Base-by-base conservation (phyloP, 2,888 invertebrate species). In the Spisula subtruncata region DNA sequence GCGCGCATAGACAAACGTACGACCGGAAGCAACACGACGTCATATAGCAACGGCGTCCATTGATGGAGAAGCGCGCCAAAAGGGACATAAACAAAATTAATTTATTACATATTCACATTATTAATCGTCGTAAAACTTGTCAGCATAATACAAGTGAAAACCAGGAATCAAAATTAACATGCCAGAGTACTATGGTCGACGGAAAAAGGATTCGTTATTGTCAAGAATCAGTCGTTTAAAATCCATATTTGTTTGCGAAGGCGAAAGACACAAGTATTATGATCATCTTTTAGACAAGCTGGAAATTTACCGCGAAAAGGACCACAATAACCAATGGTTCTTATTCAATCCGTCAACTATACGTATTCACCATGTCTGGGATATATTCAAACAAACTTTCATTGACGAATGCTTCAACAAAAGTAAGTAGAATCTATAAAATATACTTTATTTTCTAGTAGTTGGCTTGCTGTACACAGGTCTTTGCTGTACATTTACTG, bases 351-450 rank as follows among this genome's bases (percentile, higher is more conserved):
- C 41, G 29, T 35, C 32, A 20, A 20, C 14, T 0, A 32, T 80
- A 8, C 29, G 79, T 18, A 18, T 85, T n/a, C 83, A 81, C 29
- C 83, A 82, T 16, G 87, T 88, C 16, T 92, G 92, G 92, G 81
- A 85, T 5, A 75, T 87, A 0, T 83, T 90, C 46, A 83, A 86
- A 18, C 92, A 90, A 32, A 46, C 82, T 4, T 82, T 92, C 71
- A 75, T 92, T 0, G 82, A 92, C 20, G 88, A 87, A 56, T 66
- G 87, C 14, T 83, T 92, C 54, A 80, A 90, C 75, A 83, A 86
- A 82, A 83, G 88, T 84, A 79, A 79, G 86, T 80, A 25, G 0
- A 51, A 29, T 1, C 1, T 41, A 8, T 41, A 41, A 8, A 41
- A 41, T 8, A n/a, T n/a, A n/a, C n/a, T n/a, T n/a, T n/a, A n/a